A percentile compares a stretch with the other conserved stretches of the same genome.
Evolutionary conservation across 2,888 invertebrate species (phyloP).

Genomic region (Bombylius major): DNA sequence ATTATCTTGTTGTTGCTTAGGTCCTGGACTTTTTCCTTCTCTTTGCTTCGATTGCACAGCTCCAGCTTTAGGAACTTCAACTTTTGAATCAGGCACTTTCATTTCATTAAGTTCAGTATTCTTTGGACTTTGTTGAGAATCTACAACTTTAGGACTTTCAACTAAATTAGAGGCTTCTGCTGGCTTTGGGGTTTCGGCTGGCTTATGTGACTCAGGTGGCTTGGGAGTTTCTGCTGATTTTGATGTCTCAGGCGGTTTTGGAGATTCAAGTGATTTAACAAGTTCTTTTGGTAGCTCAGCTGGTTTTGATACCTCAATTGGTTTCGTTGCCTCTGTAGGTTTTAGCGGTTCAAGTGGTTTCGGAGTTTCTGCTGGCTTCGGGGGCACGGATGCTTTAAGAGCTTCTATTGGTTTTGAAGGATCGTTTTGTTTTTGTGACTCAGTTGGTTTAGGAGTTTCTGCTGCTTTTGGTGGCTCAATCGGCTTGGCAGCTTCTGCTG

Average conservation of each 20-base stretch:
- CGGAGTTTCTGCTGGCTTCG: slow-evolving; percentile 36
- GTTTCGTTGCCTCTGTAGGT: slow-evolving; percentile 38
- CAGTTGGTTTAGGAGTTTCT: slow-evolving; percentile 31
- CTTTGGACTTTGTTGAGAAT: slow-evolving; percentile 39
- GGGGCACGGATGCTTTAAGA: neutral
- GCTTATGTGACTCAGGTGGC: slow-evolving; percentile 42
- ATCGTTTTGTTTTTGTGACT: slow-evolving; percentile 42
- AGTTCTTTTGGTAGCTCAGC: slow-evolving; percentile 53
- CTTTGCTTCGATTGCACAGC: slow-evolving; percentile 26
- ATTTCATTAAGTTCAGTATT: no score
- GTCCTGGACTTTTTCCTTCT: slow-evolving; percentile 34
- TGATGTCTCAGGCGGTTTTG: slow-evolving; percentile 44
- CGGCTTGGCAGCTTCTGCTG: slow-evolving; percentile 30
- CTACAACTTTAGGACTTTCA: slow-evolving; percentile 59
- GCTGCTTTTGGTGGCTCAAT: slow-evolving; percentile 13
- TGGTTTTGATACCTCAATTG: slow-evolving; percentile 49
- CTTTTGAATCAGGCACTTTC: no score
- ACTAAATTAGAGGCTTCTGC: neutral
- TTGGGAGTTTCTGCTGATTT: neutral
- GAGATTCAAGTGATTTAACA: slow-evolving; percentile 35
- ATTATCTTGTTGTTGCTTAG: slow-evolving; percentile 1
- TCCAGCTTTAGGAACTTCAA: neutral
- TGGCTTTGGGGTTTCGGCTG: neutral
- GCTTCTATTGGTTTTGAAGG: slow-evolving; percentile 20
- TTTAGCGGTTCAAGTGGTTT: slow-evolving; percentile 77